phyloP scores from a whole-genome alignment of 2,888 invertebrate genomes.

The Himalopsyche kuldschensis region DNA sequence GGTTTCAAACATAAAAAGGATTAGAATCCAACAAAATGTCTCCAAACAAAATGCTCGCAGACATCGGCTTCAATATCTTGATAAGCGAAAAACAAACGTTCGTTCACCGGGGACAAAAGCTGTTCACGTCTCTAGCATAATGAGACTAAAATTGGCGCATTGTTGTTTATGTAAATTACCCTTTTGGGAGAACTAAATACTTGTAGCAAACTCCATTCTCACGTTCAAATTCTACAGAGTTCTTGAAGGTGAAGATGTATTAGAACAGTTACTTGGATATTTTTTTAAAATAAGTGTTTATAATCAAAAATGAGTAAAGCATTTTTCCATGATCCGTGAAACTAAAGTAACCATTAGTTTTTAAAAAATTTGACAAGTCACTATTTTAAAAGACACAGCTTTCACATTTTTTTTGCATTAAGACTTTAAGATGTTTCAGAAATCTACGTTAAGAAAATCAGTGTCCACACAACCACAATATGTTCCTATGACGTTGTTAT shows the following conservation, averaged over 20 bases:
- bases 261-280: neutral
- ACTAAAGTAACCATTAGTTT: too few relatives aligned
- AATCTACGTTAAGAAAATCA: too few relatives aligned
- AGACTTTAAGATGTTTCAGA: too few relatives aligned
- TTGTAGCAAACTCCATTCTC: conserved; percentile 26
- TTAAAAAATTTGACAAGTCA: too few relatives aligned
- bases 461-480: too few relatives aligned
- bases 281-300: too few relatives aligned
- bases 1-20: neutral
- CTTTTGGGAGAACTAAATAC: conserved; percentile 37
- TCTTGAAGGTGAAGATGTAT: neutral
- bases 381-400: too few relatives aligned
- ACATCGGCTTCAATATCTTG: conserved; percentile 12
- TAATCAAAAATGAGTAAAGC: too few relatives aligned
- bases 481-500: too few relatives aligned
- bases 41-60: neutral
- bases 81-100: conserved; percentile 20
- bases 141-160: conserved; percentile 39
- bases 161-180: conserved; percentile 38
- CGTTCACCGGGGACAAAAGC: conserved; percentile 21
- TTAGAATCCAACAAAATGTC: neutral
- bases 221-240: conserved; percentile 9
- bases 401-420: too few relatives aligned
- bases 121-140: conserved; percentile 31
- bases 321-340: too few relatives aligned